Base-by-base conservation (phyloP, 2,888 invertebrate species). In the Graphium colonna region DNA sequence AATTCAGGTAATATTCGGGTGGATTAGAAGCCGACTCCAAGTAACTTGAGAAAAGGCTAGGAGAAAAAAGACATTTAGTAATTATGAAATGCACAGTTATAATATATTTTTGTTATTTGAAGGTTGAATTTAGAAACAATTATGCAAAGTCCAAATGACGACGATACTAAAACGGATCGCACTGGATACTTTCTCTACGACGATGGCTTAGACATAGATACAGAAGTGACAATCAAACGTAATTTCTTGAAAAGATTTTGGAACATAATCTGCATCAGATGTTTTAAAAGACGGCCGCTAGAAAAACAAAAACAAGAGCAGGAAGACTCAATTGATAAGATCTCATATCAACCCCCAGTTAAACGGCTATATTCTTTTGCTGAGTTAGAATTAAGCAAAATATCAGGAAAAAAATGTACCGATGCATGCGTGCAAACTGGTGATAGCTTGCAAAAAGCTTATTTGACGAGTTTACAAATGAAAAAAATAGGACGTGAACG, bases 131-230 rank as follows among this genome's bases (percentile, higher is more conserved):
- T 88, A 60, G 76, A 84, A 13, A 59, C 75, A 9, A 65, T 86
- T 12, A 89, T 89, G 88, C 73, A 79, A 17, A 78, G 82, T 31
- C 87, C 87, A n/a, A 65, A 69, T 33, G 81, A 83, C 8, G 56
- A 52, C 0, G 51, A 50, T 12, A 56, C 67, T 0, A 75, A 68
- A 60, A 59, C 65, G 17, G 57, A 59, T 9, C 72, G 69, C 50
- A 68, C 64, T 1, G 61, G 54, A 16, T 56, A 59, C 48, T 57
- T 63, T 3, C 69, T 71, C 39, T 70, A 72, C 13, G 68, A 67
- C 8, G 69, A 72, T 36, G 53, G 52, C 16, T 39, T 60, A 9
- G 57, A 55, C 17, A 47, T 53, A 9, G 56, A 56, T 21, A 58
- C 43, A 15, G 53, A 39, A 10, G 47, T 49, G 17, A 41, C 44